Conservation (phyloP, 2,797 vertebrate genomes). For the Rhinoraja longicauda region DNA sequence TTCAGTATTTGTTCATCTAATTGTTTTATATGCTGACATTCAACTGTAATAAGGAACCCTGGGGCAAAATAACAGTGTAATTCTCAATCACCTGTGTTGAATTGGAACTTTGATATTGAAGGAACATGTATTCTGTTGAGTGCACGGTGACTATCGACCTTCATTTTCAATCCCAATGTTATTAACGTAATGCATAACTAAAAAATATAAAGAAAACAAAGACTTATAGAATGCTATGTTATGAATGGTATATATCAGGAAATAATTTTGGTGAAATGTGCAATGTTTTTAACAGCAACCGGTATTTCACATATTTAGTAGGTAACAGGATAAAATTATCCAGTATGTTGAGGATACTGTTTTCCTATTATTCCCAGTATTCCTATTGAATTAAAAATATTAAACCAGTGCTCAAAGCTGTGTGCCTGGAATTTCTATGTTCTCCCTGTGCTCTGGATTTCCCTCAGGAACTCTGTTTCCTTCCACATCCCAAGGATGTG, state of each 20-base stretch:
- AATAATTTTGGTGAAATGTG: constrained; percentile 5
- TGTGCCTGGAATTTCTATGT: too few species aligned
- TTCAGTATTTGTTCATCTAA: not conserved
- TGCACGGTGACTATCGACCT: not conserved
- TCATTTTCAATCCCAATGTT: not conserved
- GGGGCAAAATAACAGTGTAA: not conserved
- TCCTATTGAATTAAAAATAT: not conserved
- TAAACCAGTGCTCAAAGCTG: not conserved
- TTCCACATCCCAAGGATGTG: too few species aligned
- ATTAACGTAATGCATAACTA: not conserved
- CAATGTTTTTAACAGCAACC: not conserved
- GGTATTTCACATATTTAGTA: not conserved
- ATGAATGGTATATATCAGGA: not conserved
- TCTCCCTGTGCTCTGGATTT: too few species aligned
- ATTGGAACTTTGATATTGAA: not conserved
- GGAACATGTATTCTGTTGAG: not conserved
- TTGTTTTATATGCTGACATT: not conserved
- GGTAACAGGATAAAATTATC: not conserved
- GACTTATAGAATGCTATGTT: not conserved
- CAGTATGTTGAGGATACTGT: not conserved
- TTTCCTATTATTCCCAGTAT: not conserved
- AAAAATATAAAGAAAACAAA: not conserved
- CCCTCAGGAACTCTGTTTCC: too few species aligned
- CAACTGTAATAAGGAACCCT: not conserved
- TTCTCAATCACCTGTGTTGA: not conserved